Evolutionary conservation across 2,888 invertebrate genomes (phyloP), one percentile per base, ranked within the genome.

Genomic region (Neria commutata): DNA sequence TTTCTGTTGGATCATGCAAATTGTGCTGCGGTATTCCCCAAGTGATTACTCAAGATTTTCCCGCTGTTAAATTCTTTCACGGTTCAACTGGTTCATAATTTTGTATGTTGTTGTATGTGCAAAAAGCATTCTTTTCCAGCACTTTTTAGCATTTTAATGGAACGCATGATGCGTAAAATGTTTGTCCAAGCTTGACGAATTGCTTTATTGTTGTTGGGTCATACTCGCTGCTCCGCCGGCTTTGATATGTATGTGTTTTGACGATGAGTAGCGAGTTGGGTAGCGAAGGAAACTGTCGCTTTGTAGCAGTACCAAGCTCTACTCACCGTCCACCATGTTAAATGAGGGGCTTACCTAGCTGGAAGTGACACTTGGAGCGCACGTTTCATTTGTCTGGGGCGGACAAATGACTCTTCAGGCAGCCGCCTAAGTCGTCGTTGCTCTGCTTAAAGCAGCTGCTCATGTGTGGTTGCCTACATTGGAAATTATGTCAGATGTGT

Each of bases 101-200:
- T 10, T 48, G 48, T 34, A 59, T 51, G 17, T 47, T 47, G 14
- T 55, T 49, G 56, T 60, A 56, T 59, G 54, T 62, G 61, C 67
- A 65, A 65, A 69, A 69, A n/a, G n/a, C n/a, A n/a, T n/a, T n/a
- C n/a, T n/a, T n/a, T n/a, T n/a, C n/a, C n/a, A n/a, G n/a, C n/a
- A n/a, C n/a, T 37, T 8, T 14, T 52, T 47, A 14, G 16, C 16
- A 46, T 54, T 48, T 58, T 68, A 75, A 75, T 77, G 70, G 74
- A 78, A 73, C 74, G 75, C 73, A 70, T 70, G 72, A 76, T 78
- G 76, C 77, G 76, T 78, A 74, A 77, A 78, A 76, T 76, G 75
- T 72, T 77, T 78, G 75, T 73, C 75, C 76, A 78, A 72, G 76
- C 78, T 68, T 76, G 75, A 76, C 77, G 72, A 66, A 73, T 74